phyloP scores from a whole-genome alignment of 2,888 invertebrate genomes.

The Rotaria sp. region DNA sequence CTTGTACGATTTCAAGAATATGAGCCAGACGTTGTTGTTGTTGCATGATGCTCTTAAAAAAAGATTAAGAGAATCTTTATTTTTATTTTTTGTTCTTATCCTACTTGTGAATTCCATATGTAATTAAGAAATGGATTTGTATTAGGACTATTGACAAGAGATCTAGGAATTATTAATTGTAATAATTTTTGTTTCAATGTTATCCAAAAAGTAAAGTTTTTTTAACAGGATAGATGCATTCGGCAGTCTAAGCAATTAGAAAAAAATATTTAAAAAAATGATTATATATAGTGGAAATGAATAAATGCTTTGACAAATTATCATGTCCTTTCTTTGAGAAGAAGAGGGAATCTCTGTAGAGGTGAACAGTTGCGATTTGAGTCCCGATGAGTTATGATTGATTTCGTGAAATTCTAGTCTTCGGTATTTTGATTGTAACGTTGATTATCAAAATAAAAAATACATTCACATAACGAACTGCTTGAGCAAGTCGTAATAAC shows the following conservation, averaged over 20 bases:
- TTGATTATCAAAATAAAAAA: slow-evolving; percentile 89
- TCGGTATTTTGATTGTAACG: too few species aligned
- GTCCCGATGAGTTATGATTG: too few species aligned
- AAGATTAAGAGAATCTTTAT: background rate
- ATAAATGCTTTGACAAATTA: too few species aligned
- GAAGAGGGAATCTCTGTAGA: too few species aligned
- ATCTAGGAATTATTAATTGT: slow-evolving; percentile 78
- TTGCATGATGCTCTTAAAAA: slow-evolving; percentile 46
- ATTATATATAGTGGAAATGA: too few species aligned
- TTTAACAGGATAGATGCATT: too few species aligned
- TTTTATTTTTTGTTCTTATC: background rate
- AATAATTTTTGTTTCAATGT: slow-evolving; percentile 68
- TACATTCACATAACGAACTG: slow-evolving; percentile 80
- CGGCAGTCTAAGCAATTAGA: too few species aligned
- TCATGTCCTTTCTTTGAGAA: too few species aligned
- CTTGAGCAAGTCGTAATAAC: slow-evolving; percentile 75
- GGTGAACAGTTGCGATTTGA: too few species aligned
- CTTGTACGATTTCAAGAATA: slow-evolving; percentile 91
- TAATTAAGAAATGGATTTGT: slow-evolving; percentile 89
- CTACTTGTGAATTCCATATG: slow-evolving; percentile 69
- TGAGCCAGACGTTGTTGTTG: slow-evolving; percentile 77
- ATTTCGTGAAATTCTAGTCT: too few species aligned
- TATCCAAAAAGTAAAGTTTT: slow-evolving; percentile 51
- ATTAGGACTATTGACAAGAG: slow-evolving; percentile 88
- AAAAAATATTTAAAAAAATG: too few species aligned